Evolutionary conservation across 2,888 invertebrate species (phyloP), one percentile per base, ranked within the genome.

Genomic region (Cremastinae sp.): DNA sequence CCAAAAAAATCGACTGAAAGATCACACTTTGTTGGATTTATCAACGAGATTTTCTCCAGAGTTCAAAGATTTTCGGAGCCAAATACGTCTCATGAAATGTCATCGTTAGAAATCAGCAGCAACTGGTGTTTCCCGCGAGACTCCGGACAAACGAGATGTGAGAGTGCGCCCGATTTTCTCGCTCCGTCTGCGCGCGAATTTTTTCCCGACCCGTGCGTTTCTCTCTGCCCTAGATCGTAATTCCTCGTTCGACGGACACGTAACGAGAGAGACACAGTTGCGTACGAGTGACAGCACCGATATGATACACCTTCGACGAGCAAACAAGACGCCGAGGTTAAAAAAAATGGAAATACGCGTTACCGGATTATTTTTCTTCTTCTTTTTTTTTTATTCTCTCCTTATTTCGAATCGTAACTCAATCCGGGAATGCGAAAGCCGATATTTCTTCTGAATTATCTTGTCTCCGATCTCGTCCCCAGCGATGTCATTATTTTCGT

Each of bases 221-320:
- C 38, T 28, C 28, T 47, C 18, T 61, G 75, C 45, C 75, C 75
- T 71, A 71, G 70, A 65, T 75, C 61, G 38, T 18, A 62, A 70
- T 70, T 58, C 65, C 59, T 45, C 54, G 61, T 65, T 75, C 65
- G 65, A 70, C 53, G 53, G 38, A 36, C 58, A 36, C 53, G 58
- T 45, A 61, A 59, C 56, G 53, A 43, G 64, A 64, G 20, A 58
- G 45, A 68, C 28, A 22, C 28, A 14, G 53, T 7, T 16, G 54
- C 22, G 54, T 41, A 65, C 36, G 20, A 28, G 62, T 49, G 62
- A 54, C 65, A 65, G 28, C 8, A 22, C 14, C 56, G 43, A 66
- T 49, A 36, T 20, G 36, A 68, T 58, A 22, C 34, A 28, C 56
- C 56, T 45, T 56, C 47, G 47, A 68, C 34, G 47, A 38, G 49